Evolutionary conservation across 2,113 vertebrate genomes (phyloP), one percentile per base, ranked within the genome.

Genomic region (Nycticebus coucang): DNA sequence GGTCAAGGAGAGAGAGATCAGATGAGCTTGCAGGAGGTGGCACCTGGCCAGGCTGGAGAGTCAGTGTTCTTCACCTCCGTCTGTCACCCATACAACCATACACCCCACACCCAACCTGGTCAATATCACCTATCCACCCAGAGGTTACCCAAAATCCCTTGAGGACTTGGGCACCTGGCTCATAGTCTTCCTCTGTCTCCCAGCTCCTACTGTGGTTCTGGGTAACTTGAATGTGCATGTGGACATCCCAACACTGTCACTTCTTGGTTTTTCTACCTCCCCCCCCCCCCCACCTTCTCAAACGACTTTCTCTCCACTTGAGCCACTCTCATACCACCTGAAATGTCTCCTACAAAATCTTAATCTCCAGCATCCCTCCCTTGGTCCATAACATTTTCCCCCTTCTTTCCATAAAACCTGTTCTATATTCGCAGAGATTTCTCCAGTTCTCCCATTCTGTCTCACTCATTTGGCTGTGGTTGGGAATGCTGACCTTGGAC

Each of bases 361-460:
- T 28, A 41, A 71, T 59, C 37, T 19, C 57, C 55, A 91, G 55
- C 15, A 45, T 79, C n/a, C 50, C 13, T 77, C n/a, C 26, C 71
- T 64, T 30, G 12, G 79, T 50, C 81, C 45, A 45, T 53, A 81
- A 2, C 60, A 50, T 45, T 75, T 50, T 74, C 84, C 37, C 64
- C 69, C 78, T 96, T 81, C 71, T 68, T 88, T 80, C 53, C 72
- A 45, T n/a, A 60, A 84, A 80, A 37, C 66, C 50, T 45, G 74
- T 13, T 60, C 88, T 94, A 53, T 10, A 84, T 66, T 89, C 88
- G 33, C 62, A 91, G 55, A 77, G 60, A 82, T 37, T 26, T 72
- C 86, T 95, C 66, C 82, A 59, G 0, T 75, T 78, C 79, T 91
- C 57, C 50, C 68, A 6, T 81, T 79, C 80, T 41, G 77, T 69